Evolutionary conservation across 1,140 invertebrate species (phyloP), one percentile per base, ranked within the genome.

Genomic region (Drosophila azteca): DNA sequence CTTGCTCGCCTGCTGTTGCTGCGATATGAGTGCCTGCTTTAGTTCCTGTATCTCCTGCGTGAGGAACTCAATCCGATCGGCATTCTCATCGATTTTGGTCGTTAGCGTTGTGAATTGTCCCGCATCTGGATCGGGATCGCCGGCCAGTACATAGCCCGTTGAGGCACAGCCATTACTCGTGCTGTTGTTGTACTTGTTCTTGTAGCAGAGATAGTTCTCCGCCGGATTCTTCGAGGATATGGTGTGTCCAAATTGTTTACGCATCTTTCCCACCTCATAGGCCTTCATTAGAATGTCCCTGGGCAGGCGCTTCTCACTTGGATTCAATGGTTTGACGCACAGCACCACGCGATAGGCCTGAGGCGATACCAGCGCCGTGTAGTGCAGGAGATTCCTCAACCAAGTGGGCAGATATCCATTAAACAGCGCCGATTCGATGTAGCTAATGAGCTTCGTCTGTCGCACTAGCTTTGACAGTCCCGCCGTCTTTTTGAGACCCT

Each of bases 291-390:
- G 93, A 62, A 97, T 94, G 54, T 96, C 95, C 22, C 94, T 93
- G 0, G 96, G 96, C 20, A 97, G 81, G 24, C 96, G 93, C 79
- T 95, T 96, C 81, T 97, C 96, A 53, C 95, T 93, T 0, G 96
- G 96, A 92, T 96, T 96, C 13, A 96, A 91, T 0, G 96, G 96
- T 83, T 96, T 95, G 0, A 96, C 96, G 60, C 95, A 96, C 3
- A 96, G 76, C 2, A 96, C 95, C 1, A 95, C 96, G 59, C 95
- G 92, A 67, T 96, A 95, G 0, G 95, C 95, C 65, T 95, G 95
- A 0, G 96, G 96, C 0, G 96, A 94, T 0, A 97, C 94, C 29
- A 96, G 78, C 0, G 96, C 95, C 1, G 95, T 95, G 88, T 95
- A 95, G 78, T 96, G 95, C 3, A 97, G 79, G 8, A 96, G 91